These are phyloP conservation scores for Mobula birostris DNA, from an alignment of 2,113 vertebrate species.

Conservation along the genomic window DNA sequence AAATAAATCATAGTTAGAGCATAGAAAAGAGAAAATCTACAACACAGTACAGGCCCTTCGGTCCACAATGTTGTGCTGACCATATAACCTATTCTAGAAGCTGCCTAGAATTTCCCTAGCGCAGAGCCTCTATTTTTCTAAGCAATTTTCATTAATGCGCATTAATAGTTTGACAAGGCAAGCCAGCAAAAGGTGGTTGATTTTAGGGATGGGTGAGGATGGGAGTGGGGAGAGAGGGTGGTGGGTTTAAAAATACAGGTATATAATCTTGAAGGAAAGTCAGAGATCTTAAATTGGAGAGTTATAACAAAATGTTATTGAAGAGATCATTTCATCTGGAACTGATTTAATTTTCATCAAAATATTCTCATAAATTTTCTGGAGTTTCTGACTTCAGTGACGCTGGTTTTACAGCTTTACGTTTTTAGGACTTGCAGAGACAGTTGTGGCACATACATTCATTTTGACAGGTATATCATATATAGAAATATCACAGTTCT, in stretches of 20 bases:
- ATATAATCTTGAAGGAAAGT: background rate
- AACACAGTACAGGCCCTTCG: no score
- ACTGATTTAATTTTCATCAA: constrained; percentile 37
- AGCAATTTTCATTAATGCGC: background rate
- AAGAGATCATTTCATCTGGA: constrained; percentile 27
- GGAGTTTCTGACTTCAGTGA: background rate
- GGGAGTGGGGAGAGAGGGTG: background rate
- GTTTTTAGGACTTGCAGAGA: background rate
- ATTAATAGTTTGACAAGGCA: background rate
- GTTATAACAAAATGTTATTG: constrained; percentile 2
- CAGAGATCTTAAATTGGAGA: background rate
- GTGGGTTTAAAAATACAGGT: background rate
- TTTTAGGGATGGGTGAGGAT: background rate
- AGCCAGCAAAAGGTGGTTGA: no score
- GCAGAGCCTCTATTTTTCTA: no score
- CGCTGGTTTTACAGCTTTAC: background rate
- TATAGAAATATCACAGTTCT: background rate
- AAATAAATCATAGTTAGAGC: background rate
- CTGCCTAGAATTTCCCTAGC: no score
- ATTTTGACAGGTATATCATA: background rate
- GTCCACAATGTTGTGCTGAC: no score
- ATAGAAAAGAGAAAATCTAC: no score
- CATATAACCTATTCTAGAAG: no score
- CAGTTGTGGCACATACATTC: background rate
- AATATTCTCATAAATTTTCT: constrained; percentile 23